Evolutionary conservation across 2,797 vertebrate genomes (phyloP).

Genomic region (Pygocentrus nattereri): DNA sequence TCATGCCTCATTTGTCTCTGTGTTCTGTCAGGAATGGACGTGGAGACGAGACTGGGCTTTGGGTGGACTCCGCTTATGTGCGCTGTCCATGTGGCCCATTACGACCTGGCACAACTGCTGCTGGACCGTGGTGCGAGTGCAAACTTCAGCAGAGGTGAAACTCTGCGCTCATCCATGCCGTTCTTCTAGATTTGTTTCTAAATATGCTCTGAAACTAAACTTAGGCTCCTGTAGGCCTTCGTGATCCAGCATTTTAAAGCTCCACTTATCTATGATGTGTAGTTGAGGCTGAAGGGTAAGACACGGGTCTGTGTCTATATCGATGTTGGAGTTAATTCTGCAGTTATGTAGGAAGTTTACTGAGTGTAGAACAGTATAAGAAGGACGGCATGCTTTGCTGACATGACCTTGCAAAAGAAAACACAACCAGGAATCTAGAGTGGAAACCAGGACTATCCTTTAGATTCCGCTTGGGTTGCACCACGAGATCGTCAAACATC

Average conservation of each 20-base stretch:
- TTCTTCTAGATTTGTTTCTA: not conserved
- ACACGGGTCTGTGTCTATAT: not conserved
- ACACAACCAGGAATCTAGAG: not conserved
- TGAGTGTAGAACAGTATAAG: not conserved
- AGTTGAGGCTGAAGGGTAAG: not conserved
- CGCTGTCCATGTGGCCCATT: slow-evolving; percentile 84
- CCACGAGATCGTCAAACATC: not conserved
- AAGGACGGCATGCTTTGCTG: not conserved
- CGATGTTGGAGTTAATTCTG: not conserved
- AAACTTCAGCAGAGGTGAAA: slow-evolving; percentile 90
- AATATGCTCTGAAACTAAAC: not conserved
- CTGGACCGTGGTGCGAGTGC: slow-evolving; percentile 91
- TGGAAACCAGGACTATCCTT: not conserved
- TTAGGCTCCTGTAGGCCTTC: not conserved
- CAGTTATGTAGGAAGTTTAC: not conserved
- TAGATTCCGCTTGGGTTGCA: not conserved
- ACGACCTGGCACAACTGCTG: slow-evolving; percentile 83
- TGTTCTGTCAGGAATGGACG: slow-evolving; percentile 81
- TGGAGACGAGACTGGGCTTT: slow-evolving; percentile 85
- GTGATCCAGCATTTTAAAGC: too few relatives aligned
- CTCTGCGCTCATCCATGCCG: not conserved
- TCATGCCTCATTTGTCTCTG: not conserved
- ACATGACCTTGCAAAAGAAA: not conserved
- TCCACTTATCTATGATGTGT: not conserved
- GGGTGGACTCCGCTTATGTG: slow-evolving; percentile 95